Conservation (phyloP, 1,140 invertebrate genomes). For the Drosophila burlai region DNA sequence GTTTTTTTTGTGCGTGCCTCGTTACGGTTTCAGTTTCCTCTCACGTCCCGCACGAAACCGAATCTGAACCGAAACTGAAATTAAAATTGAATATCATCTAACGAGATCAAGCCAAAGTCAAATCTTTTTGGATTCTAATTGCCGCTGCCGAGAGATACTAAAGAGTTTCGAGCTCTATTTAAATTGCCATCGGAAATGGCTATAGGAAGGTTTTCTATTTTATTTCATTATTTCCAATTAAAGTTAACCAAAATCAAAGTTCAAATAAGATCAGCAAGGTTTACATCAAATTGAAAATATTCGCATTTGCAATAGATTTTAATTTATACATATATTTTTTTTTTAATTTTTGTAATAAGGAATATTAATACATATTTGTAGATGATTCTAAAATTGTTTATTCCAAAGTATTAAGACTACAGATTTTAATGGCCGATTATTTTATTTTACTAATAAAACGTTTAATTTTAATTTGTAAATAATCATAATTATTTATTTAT, state of each 20-base stretch:
- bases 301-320: neutral
- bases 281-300: neutral
- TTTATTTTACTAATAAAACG: neutral
- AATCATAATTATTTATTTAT: neutral
- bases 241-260: neutral
- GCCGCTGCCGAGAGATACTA: constrained; percentile 13
- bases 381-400: neutral
- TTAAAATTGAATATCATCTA: constrained; percentile 52
- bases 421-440: neutral
- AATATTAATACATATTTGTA: neutral
- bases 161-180: constrained; percentile 3
- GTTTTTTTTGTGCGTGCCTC: constrained; percentile 42
- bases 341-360: neutral
- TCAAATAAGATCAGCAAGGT: neutral
- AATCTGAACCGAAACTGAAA: constrained; percentile 50
- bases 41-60: constrained; percentile 40
- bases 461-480: neutral
- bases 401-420: neutral
- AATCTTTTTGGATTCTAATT: constrained; percentile 41
- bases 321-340: no score
- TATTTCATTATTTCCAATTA: neutral
- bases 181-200: constrained; percentile 31
- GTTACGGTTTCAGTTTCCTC: constrained; percentile 32
- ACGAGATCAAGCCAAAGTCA: constrained; percentile 33
- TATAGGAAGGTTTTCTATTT: constrained; percentile 17